Evolutionary conservation across 1,140 invertebrate species (phyloP).

Genomic region (Tetramorium simillimum): DNA sequence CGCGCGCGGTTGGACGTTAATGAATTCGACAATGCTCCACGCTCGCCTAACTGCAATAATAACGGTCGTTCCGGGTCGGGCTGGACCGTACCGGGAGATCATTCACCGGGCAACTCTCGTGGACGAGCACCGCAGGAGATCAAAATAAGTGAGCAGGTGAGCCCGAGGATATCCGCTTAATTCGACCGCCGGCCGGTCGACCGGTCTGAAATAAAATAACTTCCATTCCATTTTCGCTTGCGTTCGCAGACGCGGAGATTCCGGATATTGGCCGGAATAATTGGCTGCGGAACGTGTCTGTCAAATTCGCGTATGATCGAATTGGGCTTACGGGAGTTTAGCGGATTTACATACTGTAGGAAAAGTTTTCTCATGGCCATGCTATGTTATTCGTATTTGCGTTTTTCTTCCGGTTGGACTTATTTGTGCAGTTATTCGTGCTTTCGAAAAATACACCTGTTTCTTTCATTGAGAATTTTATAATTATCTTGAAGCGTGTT

Average conservation of each 20-base stretch:
- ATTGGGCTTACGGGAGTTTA: conserved; percentile 19
- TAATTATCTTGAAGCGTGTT: too few relatives aligned
- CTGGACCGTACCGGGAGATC: conserved; percentile 21
- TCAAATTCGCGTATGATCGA: conserved; percentile 10
- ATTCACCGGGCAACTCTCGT: conserved; percentile 57
- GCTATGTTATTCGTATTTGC: too few relatives aligned
- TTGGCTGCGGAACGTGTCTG: conserved; percentile 1
- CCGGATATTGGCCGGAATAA: conserved; percentile 45
- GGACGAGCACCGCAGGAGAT: conserved; percentile 23
- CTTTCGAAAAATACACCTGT: too few relatives aligned
- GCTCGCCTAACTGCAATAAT: conserved; percentile 66
- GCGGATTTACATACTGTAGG: conserved; percentile 28
- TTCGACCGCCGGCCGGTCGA: not conserved
- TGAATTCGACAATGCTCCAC: conserved; percentile 66
- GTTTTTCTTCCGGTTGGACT: too few relatives aligned
- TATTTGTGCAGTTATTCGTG: too few relatives aligned
- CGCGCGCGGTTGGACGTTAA: conserved; percentile 48
- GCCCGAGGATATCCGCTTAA: conserved; percentile 22
- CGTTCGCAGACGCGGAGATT: not conserved
- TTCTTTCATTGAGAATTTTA: too few relatives aligned
- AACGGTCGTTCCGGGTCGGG: conserved; percentile 57
- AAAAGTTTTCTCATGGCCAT: too few relatives aligned
- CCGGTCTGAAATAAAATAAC: conserved; percentile 29
- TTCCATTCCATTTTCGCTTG: conserved; percentile 51
- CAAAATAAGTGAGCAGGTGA: conserved; percentile 56